phyloP scores from a whole-genome alignment of 2,797 vertebrate genomes.

The Masticophis lateralis region DNA sequence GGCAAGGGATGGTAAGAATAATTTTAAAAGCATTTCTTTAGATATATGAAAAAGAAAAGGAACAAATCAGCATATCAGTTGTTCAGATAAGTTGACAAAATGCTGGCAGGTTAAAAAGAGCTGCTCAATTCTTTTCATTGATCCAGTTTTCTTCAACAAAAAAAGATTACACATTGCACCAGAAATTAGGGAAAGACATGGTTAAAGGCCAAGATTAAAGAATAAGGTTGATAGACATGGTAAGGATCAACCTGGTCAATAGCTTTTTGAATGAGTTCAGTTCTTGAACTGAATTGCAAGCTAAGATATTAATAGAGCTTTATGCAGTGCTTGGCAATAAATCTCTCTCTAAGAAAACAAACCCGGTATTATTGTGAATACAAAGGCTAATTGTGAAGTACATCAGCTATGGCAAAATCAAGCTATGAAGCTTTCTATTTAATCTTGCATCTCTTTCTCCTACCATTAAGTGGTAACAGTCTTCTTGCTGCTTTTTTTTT shows the following conservation, averaged over 20 bases:
- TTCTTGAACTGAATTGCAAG: neutral
- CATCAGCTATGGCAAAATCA: neutral
- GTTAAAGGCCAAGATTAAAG: neutral
- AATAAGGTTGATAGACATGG: neutral
- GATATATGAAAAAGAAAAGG: neutral
- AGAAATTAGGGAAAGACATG: neutral
- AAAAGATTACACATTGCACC: neutral
- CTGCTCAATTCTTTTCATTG: neutral
- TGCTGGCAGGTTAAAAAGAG: neutral
- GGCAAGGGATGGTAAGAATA: neutral
- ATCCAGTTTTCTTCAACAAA: neutral
- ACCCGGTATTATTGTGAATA: neutral
- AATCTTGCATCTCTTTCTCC: neutral
- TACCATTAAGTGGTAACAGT: neutral
- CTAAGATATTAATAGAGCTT: neutral
- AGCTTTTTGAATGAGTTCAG: neutral
- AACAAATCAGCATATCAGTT: neutral
- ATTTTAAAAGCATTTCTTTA: neutral
- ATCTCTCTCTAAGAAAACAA: neutral
- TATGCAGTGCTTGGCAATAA: neutral
- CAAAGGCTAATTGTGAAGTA: neutral
- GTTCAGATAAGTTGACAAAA: neutral
- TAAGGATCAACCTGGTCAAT: neutral
- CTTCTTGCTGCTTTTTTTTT: neutral
- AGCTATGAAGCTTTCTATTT: neutral